A percentile compares a stretch with the other conserved stretches of the same genome.
Evolutionary conservation across 1,140 invertebrate species (phyloP).

Genomic region (Heliconius nattereri): DNA sequence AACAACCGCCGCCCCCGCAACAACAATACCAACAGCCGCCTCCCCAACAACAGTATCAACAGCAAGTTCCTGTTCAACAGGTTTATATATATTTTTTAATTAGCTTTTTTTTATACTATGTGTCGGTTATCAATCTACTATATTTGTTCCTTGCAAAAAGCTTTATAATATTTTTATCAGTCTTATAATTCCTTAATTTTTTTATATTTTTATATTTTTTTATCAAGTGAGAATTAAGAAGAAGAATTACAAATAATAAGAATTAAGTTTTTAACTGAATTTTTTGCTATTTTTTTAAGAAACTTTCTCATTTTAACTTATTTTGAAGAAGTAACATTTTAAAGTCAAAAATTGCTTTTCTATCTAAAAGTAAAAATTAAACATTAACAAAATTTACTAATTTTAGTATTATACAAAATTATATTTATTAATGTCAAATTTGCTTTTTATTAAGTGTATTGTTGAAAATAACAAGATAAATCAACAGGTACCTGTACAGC

Average conservation of each 20-base stretch:
- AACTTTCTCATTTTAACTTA: too few species aligned
- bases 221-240: too few species aligned
- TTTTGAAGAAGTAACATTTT: too few species aligned
- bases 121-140: neutral
- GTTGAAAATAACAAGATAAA: neutral
- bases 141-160: neutral
- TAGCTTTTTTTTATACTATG: neutral
- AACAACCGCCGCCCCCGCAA: constrained; percentile 49
- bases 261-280: too few species aligned
- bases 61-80: constrained; percentile 59
- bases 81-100: constrained; percentile 25
- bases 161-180: neutral
- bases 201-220: neutral
- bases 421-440: too few species aligned
- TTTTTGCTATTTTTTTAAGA: too few species aligned
- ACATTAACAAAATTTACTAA: too few species aligned
- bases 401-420: too few species aligned
- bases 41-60: constrained; percentile 47
- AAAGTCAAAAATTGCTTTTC: too few species aligned
- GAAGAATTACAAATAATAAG: too few species aligned
- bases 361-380: too few species aligned
- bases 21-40: constrained; percentile 14
- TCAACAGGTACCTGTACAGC: constrained; percentile 55
- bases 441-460: too few species aligned
- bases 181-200: neutral